Conservation (phyloP, 2,113 vertebrate genomes). For the Himantopus leucocephalus region DNA sequence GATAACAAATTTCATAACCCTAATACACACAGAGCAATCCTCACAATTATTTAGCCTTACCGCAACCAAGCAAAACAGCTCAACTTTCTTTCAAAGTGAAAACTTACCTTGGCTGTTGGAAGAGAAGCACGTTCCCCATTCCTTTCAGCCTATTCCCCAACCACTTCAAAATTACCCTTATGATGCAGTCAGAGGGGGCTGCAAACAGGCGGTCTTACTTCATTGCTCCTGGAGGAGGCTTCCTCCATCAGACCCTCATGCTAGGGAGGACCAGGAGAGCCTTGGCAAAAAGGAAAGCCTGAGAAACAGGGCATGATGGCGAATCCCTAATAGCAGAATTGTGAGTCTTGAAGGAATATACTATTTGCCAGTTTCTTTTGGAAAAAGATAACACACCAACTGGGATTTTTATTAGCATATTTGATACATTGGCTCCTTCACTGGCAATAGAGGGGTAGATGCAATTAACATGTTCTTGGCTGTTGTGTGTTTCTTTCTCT, state of each 20-base stretch:
- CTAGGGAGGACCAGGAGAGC: neutral
- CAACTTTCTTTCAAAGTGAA: neutral
- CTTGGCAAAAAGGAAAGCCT: neutral
- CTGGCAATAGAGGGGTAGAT: neutral
- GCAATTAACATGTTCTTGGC: neutral
- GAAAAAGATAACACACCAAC: neutral
- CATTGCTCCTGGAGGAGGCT: neutral
- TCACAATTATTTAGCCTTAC: neutral
- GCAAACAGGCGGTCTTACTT: neutral
- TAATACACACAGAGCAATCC: neutral
- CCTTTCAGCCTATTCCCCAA: neutral
- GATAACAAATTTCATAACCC: neutral
- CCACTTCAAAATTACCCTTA: neutral
- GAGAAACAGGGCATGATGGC: neutral
- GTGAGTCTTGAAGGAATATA: neutral
- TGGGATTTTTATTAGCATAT: neutral
- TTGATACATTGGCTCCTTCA: neutral
- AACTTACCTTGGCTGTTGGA: fast-evolving
- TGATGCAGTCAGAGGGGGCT: neutral
- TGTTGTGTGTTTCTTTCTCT: neutral
- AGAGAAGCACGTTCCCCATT: neutral
- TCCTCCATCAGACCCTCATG: neutral
- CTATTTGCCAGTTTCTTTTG: neutral
- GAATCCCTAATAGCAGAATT: neutral
- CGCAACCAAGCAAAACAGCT: neutral